phyloP scores from a whole-genome alignment of 2,888 invertebrate species.

The Galeruca laticollis region DNA sequence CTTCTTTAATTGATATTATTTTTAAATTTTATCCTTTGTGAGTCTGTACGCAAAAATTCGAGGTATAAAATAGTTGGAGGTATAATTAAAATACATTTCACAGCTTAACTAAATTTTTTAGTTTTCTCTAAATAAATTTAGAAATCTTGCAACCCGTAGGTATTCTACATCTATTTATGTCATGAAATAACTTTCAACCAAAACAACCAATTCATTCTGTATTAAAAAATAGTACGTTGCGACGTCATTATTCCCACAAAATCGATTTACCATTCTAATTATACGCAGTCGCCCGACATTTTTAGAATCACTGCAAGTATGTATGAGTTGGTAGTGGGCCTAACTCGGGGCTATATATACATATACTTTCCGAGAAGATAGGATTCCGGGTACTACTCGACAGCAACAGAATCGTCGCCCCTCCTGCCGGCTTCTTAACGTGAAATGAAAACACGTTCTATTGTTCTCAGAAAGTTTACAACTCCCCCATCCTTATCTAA shows the following conservation, averaged over 20 bases:
- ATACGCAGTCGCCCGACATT: conserved; percentile 35
- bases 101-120: no score
- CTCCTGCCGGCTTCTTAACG: conserved; percentile 58
- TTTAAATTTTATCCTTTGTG: no score
- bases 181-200: not conserved
- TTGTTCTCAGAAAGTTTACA: conserved; percentile 60
- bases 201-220: not conserved
- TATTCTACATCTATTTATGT: not conserved
- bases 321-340: conserved; percentile 45
- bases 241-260: conserved; percentile 14
- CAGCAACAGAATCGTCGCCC: conserved; percentile 42
- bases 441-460: conserved; percentile 65
- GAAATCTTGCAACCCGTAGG: no score
- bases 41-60: no score
- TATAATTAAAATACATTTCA: no score
- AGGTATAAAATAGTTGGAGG: no score
- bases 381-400: conserved; percentile 64
- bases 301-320: conserved; percentile 43
- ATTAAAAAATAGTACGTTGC: not conserved
- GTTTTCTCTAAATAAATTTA: no score
- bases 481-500: conserved; percentile 31
- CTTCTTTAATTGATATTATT: no score
- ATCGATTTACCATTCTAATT: conserved; percentile 25
- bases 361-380: conserved; percentile 60
- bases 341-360: conserved; percentile 45